Percentiles rank a stretch among this genome's conserved stretches.
Conservation (phyloP, 2,888 invertebrate genomes). For the Orchesellides sinensis region DNA sequence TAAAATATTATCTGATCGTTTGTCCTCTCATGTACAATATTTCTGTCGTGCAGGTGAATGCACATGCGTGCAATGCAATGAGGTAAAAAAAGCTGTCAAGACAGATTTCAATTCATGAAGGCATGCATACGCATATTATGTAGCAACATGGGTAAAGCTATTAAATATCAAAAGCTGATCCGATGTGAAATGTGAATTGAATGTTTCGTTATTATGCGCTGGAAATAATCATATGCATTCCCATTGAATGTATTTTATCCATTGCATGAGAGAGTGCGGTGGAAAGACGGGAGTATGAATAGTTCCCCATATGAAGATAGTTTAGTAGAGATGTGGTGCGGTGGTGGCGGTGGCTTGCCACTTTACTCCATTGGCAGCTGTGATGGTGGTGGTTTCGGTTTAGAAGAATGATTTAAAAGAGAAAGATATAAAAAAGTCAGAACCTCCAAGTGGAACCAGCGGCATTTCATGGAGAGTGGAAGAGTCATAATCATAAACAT, state of each 20-base stretch:
- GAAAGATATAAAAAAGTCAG: conserved; percentile 1
- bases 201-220: background rate
- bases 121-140: no score
- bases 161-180: conserved; percentile 36
- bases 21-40: background rate
- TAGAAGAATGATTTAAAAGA: background rate
- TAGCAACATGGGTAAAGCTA: conserved; percentile 6
- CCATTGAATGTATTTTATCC: background rate
- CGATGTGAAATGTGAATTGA: conserved; percentile 14
- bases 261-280: background rate
- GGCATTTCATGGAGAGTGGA: background rate
- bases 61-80: background rate
- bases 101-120: conserved; percentile 30
- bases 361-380: conserved; percentile 38
- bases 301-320: background rate
- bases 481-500: conserved; percentile 53
- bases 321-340: background rate
- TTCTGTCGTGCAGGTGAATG: background rate
- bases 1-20: background rate
- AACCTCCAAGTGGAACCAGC: conserved; percentile 21
- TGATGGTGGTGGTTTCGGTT: conserved; percentile 4
- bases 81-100: conserved; percentile 40
- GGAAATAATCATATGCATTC: background rate
- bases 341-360: background rate
- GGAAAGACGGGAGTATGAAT: no score